Conservation (phyloP, 2,888 invertebrate species). For the Lypha dubia region DNA sequence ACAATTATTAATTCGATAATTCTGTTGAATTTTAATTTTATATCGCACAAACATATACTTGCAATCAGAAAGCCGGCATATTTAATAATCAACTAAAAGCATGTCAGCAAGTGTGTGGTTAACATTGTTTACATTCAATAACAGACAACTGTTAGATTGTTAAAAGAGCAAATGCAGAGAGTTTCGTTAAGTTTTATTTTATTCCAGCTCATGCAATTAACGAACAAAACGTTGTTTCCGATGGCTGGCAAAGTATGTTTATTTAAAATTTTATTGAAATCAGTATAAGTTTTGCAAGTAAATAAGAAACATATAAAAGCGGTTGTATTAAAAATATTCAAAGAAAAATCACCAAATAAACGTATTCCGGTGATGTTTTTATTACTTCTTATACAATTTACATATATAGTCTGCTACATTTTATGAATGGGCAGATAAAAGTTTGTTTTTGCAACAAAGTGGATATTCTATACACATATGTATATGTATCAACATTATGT, state of each 20-base stretch:
- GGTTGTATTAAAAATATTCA: slow-evolving; percentile 37
- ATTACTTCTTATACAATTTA: slow-evolving; percentile 10
- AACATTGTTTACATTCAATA: slow-evolving; percentile 67
- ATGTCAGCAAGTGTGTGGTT: slow-evolving; percentile 29
- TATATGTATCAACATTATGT: not conserved
- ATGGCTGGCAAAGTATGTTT: slow-evolving; percentile 48
- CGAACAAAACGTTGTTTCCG: slow-evolving; percentile 63
- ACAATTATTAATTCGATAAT: slow-evolving; percentile 2
- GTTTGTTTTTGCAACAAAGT: slow-evolving; percentile 42
- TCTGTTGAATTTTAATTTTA: not conserved
- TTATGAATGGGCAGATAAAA: slow-evolving; percentile 58
- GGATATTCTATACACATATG: slow-evolving; percentile 27
- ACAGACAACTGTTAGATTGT: slow-evolving; percentile 7
- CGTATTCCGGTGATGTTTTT: slow-evolving; percentile 55
- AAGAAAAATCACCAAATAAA: slow-evolving; percentile 33
- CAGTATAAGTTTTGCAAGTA: slow-evolving; percentile 66
- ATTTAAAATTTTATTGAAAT: slow-evolving; percentile 57
- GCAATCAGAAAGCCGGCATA: slow-evolving; percentile 46
- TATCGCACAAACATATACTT: not conserved
- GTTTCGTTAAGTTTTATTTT: slow-evolving; percentile 57
- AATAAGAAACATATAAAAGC: slow-evolving; percentile 63
- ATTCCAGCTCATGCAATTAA: slow-evolving; percentile 60
- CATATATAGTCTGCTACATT: slow-evolving; percentile 14
- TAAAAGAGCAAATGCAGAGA: slow-evolving; percentile 37
- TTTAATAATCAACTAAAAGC: slow-evolving; percentile 15